Base-by-base conservation (phyloP, 2,888 invertebrate genomes). In the Bembecia ichneumoniformis region DNA sequence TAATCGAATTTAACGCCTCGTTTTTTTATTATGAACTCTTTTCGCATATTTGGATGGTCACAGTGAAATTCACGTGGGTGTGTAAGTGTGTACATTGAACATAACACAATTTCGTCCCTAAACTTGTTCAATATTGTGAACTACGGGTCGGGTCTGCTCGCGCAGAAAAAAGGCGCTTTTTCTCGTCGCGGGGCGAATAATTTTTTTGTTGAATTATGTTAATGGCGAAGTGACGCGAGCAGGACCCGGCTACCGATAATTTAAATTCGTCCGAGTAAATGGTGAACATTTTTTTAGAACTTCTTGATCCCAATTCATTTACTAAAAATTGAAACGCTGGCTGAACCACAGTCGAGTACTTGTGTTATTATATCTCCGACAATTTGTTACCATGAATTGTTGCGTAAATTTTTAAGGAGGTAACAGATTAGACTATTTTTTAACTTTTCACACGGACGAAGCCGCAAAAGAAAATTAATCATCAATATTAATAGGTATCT, bases 161-260 rank as follows among this genome's bases (percentile, higher is more conserved):
- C 58, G 64, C 61, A 66, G 67, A 74, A 77, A 78, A 80, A 77
- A 64, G 67, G 60, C 28, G 61, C 72, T 77, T 71, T 75, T 71
- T 68, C 66, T 60, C 34, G 13, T 58, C 63, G 57, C 55, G 66
- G 71, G 68, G 69, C 61, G 71, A 66, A 69, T 68, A 63, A 14
- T 40, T 73, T 82, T 77, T 83, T 81, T 80, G 78, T 76, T 74
- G 76, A 79, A 79, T 82, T 86, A 86, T 84, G 82, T 73, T 82
- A 84, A 84, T 83, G 66, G 57, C 55, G 60, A 66, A 74, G 71
- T 75, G 82, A 77, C 76, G 76, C 72, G 68, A 74, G 68, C 71
- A 62, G 66, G 65, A 61, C 62, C 71, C 15, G 62, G 73, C 74
- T 74, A 73, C 74, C 74, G 70, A 82, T 80, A 82, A 40, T 83